These are phyloP conservation scores for Phallusia fumigata DNA, from an alignment of 23 tunicate genomes.

Conservation along the genomic window DNA sequence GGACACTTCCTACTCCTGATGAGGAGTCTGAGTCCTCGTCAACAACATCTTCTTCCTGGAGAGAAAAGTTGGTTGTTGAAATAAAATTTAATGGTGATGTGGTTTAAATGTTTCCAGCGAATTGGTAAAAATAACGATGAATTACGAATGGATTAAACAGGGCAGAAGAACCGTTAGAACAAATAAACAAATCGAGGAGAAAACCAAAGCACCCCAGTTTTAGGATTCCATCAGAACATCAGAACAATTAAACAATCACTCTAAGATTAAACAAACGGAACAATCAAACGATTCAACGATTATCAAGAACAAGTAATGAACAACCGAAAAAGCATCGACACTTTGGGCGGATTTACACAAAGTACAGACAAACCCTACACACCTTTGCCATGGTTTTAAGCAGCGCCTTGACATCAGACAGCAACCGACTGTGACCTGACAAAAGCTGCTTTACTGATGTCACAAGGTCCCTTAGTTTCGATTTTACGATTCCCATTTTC, in stretches of 20 bases:
- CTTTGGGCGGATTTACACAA: too few species aligned
- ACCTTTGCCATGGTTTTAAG: conserved; percentile 96
- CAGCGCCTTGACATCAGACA: conserved; percentile 81
- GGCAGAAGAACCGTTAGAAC: too few species aligned
- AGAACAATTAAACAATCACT: too few species aligned
- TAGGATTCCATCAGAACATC: too few species aligned
- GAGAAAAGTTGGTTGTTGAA: not conserved
- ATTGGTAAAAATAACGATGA: too few species aligned
- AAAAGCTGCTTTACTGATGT: conserved; percentile 70
- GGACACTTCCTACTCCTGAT: conserved; percentile 50
- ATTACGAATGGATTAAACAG: too few species aligned
- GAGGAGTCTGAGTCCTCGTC: conserved; percentile 11
- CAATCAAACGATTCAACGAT: too few species aligned
- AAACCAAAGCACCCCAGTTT: too few species aligned
- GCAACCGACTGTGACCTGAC: conserved; percentile 62
- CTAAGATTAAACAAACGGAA: too few species aligned
- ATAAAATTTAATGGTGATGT: not conserved
- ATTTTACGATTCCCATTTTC: conserved; percentile 72
- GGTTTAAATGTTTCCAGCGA: not conserved
- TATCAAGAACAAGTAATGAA: too few species aligned
- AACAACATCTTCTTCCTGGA: conserved; percentile 47
- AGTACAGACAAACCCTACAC: not conserved
- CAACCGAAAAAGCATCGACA: too few species aligned
- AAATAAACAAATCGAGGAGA: too few species aligned
- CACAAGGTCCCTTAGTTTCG: conserved; percentile 60